These are phyloP conservation scores for Gastrophysa polygoni DNA, from an alignment of 2,888 invertebrate species.

Conservation along the genomic window DNA sequence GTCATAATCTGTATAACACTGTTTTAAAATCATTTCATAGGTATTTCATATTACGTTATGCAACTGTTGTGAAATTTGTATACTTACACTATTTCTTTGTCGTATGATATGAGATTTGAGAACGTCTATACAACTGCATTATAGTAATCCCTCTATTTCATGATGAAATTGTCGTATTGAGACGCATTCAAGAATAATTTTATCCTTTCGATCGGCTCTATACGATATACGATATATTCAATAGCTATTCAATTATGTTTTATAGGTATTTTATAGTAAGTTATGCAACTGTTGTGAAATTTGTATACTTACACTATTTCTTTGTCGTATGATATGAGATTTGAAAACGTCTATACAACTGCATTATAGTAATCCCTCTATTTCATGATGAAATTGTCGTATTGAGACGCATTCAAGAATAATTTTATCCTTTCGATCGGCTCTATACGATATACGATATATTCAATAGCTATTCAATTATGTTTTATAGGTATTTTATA, in stretches of 20 bases:
- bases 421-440: slow-evolving; percentile 3
- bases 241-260: slow-evolving; percentile 20
- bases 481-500: slow-evolving; percentile 1
- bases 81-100: slow-evolving; percentile 12
- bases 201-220: background rate
- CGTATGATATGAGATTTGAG: slow-evolving; percentile 20
- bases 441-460: slow-evolving; percentile 12
- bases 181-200: slow-evolving; percentile 18
- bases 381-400: slow-evolving; percentile 32
- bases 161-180: slow-evolving; percentile 31
- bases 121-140: slow-evolving; percentile 24
- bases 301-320: slow-evolving; percentile 9
- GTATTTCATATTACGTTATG: background rate
- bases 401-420: slow-evolving; percentile 20
- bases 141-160: slow-evolving; percentile 27
- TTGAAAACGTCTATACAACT: slow-evolving; percentile 22
- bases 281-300: slow-evolving; percentile 18
- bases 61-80: slow-evolving; percentile 20
- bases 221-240: slow-evolving; percentile 16
- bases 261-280: background rate
- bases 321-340: slow-evolving; percentile 21
- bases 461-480: slow-evolving; percentile 21
- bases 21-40: background rate
- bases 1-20: slow-evolving; percentile 18
- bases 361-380: slow-evolving; percentile 26